Percentiles rank a stretch among this genome's conserved stretches.
These are phyloP conservation scores for human (Homo sapiens) DNA, from an alignment of 2,113 vertebrate species.

Conservation along the genomic window GRCh38 chr6:108327001-108327500, in stretches of 20 bases:
- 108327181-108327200: neutral
- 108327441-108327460: neutral
- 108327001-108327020: neutral
- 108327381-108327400: neutral
- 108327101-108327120: neutral
- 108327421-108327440: neutral
- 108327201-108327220: constrained; percentile 17
- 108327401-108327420: neutral
- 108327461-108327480: neutral
- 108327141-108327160: neutral
- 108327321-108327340: neutral
- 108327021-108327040: neutral
- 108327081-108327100: neutral
- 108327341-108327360: neutral
- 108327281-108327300: neutral
- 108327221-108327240: neutral
- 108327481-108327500: neutral
- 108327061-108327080: neutral
- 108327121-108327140: constrained; percentile 47
- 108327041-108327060: neutral
- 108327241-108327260: neutral
- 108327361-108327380: neutral
- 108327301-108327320: neutral
- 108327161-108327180: constrained; percentile 20
- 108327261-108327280: neutral